These are phyloP conservation scores for Phyllotreta cruciferae DNA, from an alignment of 2,888 invertebrate genomes.

Conservation along the genomic window DNA sequence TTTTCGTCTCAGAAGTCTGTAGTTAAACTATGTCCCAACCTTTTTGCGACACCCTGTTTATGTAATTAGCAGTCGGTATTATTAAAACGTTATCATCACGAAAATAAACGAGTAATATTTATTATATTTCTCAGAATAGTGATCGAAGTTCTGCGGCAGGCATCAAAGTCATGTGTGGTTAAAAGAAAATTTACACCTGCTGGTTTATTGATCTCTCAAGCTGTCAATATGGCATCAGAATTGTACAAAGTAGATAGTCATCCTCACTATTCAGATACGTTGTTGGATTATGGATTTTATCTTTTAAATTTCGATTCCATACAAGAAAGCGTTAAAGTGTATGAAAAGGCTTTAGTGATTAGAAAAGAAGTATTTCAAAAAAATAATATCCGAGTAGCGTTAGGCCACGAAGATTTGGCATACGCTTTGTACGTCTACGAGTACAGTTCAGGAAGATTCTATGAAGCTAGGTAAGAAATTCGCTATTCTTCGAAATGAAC, in stretches of 20 bases:
- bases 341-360: slow-evolving; percentile 77
- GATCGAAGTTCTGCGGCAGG: slow-evolving; percentile 84
- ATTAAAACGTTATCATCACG: too few relatives aligned
- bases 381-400: slow-evolving; percentile 86
- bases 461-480: slow-evolving; percentile 69
- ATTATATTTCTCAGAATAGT: slow-evolving; percentile 64
- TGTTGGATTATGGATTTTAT: slow-evolving; percentile 91
- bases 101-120: background rate
- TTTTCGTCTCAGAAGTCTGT: too few relatives aligned
- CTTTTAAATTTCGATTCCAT: slow-evolving; percentile 88
- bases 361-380: slow-evolving; percentile 81
- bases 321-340: slow-evolving; percentile 82
- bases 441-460: slow-evolving; percentile 87
- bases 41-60: too few relatives aligned
- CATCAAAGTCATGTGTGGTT: slow-evolving; percentile 88
- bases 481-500: too few relatives aligned
- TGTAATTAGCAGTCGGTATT: too few relatives aligned
- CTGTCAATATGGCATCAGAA: slow-evolving; percentile 73
- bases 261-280: slow-evolving; percentile 83
- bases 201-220: slow-evolving; percentile 82
- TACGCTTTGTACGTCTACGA: slow-evolving; percentile 93
- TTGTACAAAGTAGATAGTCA: slow-evolving; percentile 69
- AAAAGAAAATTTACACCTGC: slow-evolving; percentile 86
- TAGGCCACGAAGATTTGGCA: slow-evolving; percentile 90
- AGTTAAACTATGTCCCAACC: too few relatives aligned